Percentiles rank a stretch among this genome's conserved stretches.
Evolutionary conservation across 2,113 vertebrate genomes (phyloP).

Genomic region (Polypterus senegalus): DNA sequence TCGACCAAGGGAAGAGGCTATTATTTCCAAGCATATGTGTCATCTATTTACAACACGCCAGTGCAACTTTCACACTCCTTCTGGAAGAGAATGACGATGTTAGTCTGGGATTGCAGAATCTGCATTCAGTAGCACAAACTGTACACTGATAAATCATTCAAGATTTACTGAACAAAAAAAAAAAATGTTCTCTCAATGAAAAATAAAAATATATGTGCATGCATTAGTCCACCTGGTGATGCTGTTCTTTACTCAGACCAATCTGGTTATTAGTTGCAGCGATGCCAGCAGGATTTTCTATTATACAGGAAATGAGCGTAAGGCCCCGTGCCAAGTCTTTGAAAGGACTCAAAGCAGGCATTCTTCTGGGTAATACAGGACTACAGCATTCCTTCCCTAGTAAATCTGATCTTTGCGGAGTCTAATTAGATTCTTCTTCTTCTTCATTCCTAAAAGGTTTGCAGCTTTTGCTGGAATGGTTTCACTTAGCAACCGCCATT

Average conservation of each 20-base stretch:
- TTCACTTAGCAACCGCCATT: not conserved
- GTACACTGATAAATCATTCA: not conserved
- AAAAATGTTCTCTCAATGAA: not conserved
- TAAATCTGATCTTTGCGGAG: not conserved
- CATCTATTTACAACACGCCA: too few relatives aligned
- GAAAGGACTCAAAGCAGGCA: not conserved
- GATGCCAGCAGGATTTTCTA: not conserved
- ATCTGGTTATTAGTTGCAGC: not conserved
- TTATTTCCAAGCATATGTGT: too few relatives aligned
- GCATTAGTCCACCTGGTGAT: not conserved
- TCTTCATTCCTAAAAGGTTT: constrained; percentile 22
- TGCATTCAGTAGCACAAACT: not conserved
- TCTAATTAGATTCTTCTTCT: not conserved
- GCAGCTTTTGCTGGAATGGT: not conserved
- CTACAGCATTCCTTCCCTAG: not conserved
- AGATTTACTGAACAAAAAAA: not conserved
- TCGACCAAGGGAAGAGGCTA: too few relatives aligned
- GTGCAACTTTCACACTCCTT: too few relatives aligned
- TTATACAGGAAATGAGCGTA: not conserved
- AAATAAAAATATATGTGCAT: too few relatives aligned
- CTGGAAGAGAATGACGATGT: too few relatives aligned
- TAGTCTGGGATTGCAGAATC: not conserved
- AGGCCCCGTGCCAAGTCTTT: not conserved
- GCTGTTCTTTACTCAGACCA: not conserved
- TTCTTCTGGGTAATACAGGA: not conserved